Evolutionary conservation across 2,888 invertebrate genomes (phyloP), one percentile per base, ranked within the genome.

Genomic region (Parnassius orleans): DNA sequence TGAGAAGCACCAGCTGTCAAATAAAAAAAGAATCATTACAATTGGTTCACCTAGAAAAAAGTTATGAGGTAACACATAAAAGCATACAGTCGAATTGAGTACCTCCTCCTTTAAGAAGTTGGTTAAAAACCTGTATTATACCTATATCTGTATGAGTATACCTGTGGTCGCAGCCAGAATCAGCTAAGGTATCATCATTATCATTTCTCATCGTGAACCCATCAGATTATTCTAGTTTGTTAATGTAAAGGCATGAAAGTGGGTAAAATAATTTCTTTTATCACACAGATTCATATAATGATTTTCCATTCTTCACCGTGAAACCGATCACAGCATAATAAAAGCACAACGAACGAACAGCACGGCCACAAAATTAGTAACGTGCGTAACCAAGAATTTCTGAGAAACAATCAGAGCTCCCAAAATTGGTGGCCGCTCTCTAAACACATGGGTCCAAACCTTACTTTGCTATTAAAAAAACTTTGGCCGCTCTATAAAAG

Each of bases 401-500:
- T 65, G 42, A 77, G 79, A 81, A 83, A 78, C 80, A 79, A 80
- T 77, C 73, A 67, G 54, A 70, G 68, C 59, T 67, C 63, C 65
- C 67, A 69, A 73, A 75, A 76, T 77, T 72, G 68, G 68, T 72
- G 72, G 67, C 67, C 50, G 55, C 48, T 65, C 67, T 66, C 67
- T 65, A 48, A 64, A 61, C 65, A 58, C 62, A 67, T 59, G 76
- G 74, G 69, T 74, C 74, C 72, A 72, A 77, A 73, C 74, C 76
- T 75, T 73, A 71, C 73, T 75, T 77, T 71, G 71, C 77, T 79
- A 79, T 79, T 77, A 78, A 76, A 79, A 48, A 81, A 74, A 72
- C 74, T 73, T 72, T 75, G 77, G 73, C 80, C 81, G 87, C 83
- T 88, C 90, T 90, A 91, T 91, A 91, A 90, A 91, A 90, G 88